Evolutionary conservation across 2,888 invertebrate species (phyloP), one percentile per base, ranked within the genome.

Genomic region (Lasioglossum pauxillum): DNA sequence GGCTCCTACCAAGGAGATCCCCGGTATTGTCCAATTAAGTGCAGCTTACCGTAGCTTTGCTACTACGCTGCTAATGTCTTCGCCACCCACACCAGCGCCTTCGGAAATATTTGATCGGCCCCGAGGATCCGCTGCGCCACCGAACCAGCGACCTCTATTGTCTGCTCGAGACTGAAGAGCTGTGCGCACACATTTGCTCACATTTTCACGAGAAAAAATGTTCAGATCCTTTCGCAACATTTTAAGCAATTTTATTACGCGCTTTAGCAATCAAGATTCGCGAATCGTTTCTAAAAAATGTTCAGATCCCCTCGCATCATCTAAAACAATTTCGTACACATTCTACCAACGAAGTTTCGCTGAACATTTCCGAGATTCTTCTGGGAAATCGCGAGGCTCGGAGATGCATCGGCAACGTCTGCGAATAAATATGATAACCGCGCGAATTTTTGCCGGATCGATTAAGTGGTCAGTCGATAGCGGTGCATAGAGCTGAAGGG

Each of bases 41-140:
- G 67, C 67, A 35, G 67, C 67, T 67, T 67, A 67, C 67, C 35
- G 67, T 67, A 35, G 67, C 67, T 67, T 67, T 67, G 67, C 23
- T 67, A 35, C 67, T 35, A 19, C 35, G 67, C 67, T 67, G 35
- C 67, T 67, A 67, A 67, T 67, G 67, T 31, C 31, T 31, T 64
- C 64, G 64, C 64, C 64, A 31, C 64, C 31, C 27, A 7, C 31
- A 31, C 31, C 31, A 27, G 27, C 14, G 16, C 0, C 31, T 31
- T 64, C 14, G 64, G 64, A 64, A 64, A 64, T 64, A 64, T 64
- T 64, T 16, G 64, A 64, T 31, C 64, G 64, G 16, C 16, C 31
- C 64, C 5, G 64, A 31, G 64, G 64, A 31, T 64, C 16, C 64
- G 64, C 31, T 27, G 14, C 31, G 64, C n/a, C 53, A n/a, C 23